Percentiles rank a stretch among this genome's conserved stretches.
These are phyloP conservation scores for Pygoscelis antarcticus DNA, from an alignment of 2,113 vertebrate species.

Conservation along the genomic window DNA sequence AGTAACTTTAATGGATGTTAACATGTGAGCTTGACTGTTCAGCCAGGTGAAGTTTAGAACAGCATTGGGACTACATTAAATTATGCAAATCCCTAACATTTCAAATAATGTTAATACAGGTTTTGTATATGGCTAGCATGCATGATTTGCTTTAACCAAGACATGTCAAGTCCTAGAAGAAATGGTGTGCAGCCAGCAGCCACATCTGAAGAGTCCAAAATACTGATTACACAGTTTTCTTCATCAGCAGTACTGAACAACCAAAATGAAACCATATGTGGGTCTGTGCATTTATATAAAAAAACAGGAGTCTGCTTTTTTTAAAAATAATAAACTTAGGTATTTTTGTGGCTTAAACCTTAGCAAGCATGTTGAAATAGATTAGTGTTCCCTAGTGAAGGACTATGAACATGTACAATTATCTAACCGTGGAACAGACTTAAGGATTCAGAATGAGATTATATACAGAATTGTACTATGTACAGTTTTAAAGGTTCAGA, in stretches of 20 bases:
- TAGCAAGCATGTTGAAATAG: background rate
- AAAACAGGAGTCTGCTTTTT: background rate
- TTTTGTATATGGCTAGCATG: background rate
- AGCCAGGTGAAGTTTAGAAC: background rate
- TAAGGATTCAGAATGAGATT: background rate
- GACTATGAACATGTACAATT: background rate
- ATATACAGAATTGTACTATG: background rate
- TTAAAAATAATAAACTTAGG: background rate
- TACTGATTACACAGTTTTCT: background rate
- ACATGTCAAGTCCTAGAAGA: background rate
- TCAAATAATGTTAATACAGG: background rate
- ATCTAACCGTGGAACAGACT: background rate
- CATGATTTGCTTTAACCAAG: background rate
- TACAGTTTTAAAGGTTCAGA: background rate
- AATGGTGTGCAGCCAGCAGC: background rate
- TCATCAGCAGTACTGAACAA: background rate
- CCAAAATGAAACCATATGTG: background rate
- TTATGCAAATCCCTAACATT: background rate
- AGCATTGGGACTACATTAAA: background rate
- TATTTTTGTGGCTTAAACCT: background rate
- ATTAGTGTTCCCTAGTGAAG: background rate
- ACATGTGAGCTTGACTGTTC: background rate
- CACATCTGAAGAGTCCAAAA: background rate
- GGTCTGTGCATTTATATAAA: background rate
- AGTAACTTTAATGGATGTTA: background rate